A percentile compares a stretch with the other conserved stretches of the same genome.
These are phyloP conservation scores for Halictus ligatus DNA, from an alignment of 2,888 invertebrate genomes.

Conservation along the genomic window DNA sequence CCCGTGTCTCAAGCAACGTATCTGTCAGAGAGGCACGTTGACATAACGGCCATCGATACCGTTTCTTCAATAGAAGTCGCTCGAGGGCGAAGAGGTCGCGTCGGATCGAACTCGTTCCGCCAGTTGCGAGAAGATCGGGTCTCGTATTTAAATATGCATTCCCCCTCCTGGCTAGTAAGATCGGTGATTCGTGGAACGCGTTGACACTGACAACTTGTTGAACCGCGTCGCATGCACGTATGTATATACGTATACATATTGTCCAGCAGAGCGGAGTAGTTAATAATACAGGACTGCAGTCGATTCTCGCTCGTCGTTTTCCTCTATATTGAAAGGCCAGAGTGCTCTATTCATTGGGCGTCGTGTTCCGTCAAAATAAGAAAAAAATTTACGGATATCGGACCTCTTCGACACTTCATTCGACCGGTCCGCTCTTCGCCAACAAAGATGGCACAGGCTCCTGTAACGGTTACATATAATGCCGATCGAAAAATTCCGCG, in stretches of 20 bases:
- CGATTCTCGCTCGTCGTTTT: slow-evolving; percentile 24
- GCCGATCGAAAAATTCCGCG: neutral
- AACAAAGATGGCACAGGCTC: neutral
- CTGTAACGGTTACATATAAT: neutral
- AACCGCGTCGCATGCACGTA: neutral
- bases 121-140: slow-evolving; percentile 26
- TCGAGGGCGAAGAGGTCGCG: slow-evolving; percentile 34
- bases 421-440: slow-evolving; percentile 21
- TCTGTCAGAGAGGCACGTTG: slow-evolving; percentile 12
- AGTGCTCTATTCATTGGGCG: neutral
- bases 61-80: slow-evolving; percentile 34
- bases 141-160: slow-evolving; percentile 47
- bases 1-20: neutral
- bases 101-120: slow-evolving; percentile 43
- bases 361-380: slow-evolving; percentile 26
- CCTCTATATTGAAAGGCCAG: neutral
- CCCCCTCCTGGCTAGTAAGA: slow-evolving; percentile 6
- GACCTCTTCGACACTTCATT: slow-evolving; percentile 9
- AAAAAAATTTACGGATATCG: neutral
- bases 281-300: slow-evolving; percentile 46
- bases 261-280: slow-evolving; percentile 22
- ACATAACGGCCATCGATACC: slow-evolving; percentile 47
- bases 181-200: slow-evolving; percentile 16
- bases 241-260: slow-evolving; percentile 1
- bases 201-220: slow-evolving; percentile 52